Evolutionary conservation across 2,888 invertebrate genomes (phyloP).

Genomic region (Nasonovia ribisnigri): DNA sequence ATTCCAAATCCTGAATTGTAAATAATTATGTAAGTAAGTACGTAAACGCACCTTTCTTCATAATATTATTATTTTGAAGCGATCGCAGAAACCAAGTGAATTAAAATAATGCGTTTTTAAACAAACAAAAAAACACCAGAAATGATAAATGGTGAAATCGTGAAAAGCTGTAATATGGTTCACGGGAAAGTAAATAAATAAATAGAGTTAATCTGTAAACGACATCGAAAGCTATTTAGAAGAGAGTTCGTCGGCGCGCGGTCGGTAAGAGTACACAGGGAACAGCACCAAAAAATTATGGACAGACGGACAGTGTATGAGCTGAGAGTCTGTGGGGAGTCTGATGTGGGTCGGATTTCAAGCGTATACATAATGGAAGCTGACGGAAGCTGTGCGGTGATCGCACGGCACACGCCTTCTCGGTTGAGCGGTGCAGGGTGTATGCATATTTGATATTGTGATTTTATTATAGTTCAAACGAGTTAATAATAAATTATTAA

Average conservation of each 20-base stretch:
- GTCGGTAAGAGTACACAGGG: not conserved
- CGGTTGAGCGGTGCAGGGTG: not conserved
- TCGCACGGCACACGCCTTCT: not conserved
- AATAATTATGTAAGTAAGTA: not conserved
- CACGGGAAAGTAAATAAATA: not conserved
- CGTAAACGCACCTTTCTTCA: not conserved
- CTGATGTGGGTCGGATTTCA: not conserved
- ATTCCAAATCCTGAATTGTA: not conserved
- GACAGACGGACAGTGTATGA: no score
- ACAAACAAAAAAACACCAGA: not conserved
- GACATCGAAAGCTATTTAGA: not conserved
- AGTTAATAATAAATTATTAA: constrained; percentile 28
- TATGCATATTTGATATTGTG: not conserved
- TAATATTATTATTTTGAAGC: no score
- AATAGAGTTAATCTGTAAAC: not conserved
- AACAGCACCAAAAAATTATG: not conserved
- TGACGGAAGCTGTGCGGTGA: not conserved
- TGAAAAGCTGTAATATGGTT: no score
- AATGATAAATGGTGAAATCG: not conserved
- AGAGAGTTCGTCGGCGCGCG: not conserved
- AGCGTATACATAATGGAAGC: not conserved
- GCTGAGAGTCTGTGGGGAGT: not conserved
- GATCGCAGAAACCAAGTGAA: not conserved
- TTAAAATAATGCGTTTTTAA: not conserved
- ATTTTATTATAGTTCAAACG: constrained; percentile 1